These are phyloP conservation scores for Oeneis ivallda DNA, from an alignment of 2,888 invertebrate species.

Conservation along the genomic window DNA sequence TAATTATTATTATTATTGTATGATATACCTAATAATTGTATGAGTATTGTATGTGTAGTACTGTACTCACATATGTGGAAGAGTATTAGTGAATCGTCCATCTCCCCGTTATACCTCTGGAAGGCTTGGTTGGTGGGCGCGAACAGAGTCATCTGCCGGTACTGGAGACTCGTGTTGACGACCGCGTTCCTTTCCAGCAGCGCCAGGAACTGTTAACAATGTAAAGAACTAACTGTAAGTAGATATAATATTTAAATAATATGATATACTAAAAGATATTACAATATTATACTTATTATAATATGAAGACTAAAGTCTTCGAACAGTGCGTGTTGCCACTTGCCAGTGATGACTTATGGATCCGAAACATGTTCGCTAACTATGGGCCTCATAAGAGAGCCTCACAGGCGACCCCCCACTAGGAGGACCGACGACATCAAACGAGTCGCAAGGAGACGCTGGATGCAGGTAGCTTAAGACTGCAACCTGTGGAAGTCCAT, in stretches of 20 bases:
- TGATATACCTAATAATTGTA: too few relatives aligned
- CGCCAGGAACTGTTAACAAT: conserved; percentile 85
- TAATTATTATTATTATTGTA: too few relatives aligned
- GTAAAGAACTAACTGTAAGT: conserved; percentile 8
- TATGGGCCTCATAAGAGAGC: too few relatives aligned
- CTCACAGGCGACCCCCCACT: too few relatives aligned
- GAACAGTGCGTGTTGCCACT: neutral
- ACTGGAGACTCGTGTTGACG: conserved; percentile 87
- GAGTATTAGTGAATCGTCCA: conserved; percentile 84
- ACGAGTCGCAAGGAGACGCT: too few relatives aligned
- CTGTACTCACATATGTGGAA: conserved; percentile 91
- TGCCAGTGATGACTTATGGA: too few relatives aligned
- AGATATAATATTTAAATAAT: neutral
- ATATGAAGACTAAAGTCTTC: neutral
- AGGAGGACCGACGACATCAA: too few relatives aligned
- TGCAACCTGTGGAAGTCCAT: too few relatives aligned
- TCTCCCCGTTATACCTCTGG: conserved; percentile 84
- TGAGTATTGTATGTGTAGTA: too few relatives aligned
- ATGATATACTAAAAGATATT: neutral
- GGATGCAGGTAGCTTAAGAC: too few relatives aligned
- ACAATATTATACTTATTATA: too few relatives aligned
- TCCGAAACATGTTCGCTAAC: too few relatives aligned
- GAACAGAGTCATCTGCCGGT: conserved; percentile 91
- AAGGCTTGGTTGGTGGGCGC: conserved; percentile 94
- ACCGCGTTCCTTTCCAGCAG: conserved; percentile 87